Conservation (phyloP, 2,113 vertebrate species). For the Cinclus mexicanus region DNA sequence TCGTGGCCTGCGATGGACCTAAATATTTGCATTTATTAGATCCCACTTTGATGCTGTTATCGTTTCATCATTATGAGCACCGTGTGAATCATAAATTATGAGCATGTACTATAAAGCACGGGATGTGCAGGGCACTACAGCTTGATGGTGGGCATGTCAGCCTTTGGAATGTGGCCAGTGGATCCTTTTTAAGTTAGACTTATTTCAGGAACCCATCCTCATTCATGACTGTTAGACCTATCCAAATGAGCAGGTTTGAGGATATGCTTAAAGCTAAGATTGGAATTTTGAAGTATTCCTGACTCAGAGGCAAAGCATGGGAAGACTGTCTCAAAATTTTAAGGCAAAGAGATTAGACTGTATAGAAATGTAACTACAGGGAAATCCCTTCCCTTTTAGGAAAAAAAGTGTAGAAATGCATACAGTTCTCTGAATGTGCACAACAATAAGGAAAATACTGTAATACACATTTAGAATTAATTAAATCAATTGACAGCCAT, state of each 20-base stretch:
- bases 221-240: background rate
- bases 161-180: background rate
- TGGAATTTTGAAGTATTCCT: background rate
- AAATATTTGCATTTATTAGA: slow-evolving; percentile 19
- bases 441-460: background rate
- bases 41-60: background rate
- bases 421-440: background rate
- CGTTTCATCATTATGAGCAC: background rate
- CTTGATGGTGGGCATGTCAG: background rate
- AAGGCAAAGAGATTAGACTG: background rate
- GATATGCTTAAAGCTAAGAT: background rate
- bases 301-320: background rate
- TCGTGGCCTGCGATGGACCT: background rate
- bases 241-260: background rate
- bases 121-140: background rate
- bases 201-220: background rate
- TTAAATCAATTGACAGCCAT: slow-evolving; percentile 1
- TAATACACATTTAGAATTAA: background rate
- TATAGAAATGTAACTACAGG: background rate
- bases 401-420: background rate
- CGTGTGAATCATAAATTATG: background rate
- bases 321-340: background rate
- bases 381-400: background rate
- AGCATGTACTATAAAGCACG: background rate
- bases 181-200: background rate